Conservation (phyloP, 1,140 invertebrate genomes). For the Dryas iulia region DNA sequence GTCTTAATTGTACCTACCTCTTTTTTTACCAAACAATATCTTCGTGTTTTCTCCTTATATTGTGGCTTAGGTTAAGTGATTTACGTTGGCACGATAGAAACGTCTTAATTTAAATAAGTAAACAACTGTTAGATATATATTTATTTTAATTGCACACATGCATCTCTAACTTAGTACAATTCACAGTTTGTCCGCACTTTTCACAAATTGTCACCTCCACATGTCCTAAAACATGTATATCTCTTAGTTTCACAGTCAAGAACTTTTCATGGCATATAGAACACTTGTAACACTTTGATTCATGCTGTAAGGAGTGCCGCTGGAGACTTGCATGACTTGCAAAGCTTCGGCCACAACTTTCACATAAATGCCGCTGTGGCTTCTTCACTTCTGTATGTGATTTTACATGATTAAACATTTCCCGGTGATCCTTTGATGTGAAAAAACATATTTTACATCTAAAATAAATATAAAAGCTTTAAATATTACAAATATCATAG, state of each 20-base stretch:
- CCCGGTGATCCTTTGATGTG: conserved; percentile 48
- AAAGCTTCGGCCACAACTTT: conserved; percentile 63
- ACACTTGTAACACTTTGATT: conserved; percentile 33
- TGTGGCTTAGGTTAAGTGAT: too few relatives aligned
- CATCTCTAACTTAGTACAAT: conserved; percentile 40
- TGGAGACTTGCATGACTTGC: conserved; percentile 44
- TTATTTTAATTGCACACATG: conserved; percentile 44
- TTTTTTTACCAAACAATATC: too few relatives aligned
- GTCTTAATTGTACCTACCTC: too few relatives aligned
- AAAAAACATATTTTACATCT: conserved; percentile 68
- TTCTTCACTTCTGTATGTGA: conserved; percentile 47
- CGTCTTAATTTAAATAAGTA: too few relatives aligned
- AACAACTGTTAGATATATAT: too few relatives aligned
- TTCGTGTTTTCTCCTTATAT: too few relatives aligned
- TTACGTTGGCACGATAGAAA: too few relatives aligned
- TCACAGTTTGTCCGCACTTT: conserved; percentile 55
- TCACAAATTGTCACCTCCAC: conserved; percentile 58
- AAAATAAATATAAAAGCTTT: conserved; percentile 31
- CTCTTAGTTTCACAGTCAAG: conserved; percentile 30
- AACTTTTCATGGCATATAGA: conserved; percentile 46
- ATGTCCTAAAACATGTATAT: conserved; percentile 50
- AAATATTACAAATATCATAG: too few relatives aligned
- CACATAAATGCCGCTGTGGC: conserved; percentile 53
- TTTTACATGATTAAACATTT: conserved; percentile 62
- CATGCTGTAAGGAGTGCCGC: conserved; percentile 53